Conservation (phyloP, 1,140 invertebrate species). For the Manduca sexta region DNA sequence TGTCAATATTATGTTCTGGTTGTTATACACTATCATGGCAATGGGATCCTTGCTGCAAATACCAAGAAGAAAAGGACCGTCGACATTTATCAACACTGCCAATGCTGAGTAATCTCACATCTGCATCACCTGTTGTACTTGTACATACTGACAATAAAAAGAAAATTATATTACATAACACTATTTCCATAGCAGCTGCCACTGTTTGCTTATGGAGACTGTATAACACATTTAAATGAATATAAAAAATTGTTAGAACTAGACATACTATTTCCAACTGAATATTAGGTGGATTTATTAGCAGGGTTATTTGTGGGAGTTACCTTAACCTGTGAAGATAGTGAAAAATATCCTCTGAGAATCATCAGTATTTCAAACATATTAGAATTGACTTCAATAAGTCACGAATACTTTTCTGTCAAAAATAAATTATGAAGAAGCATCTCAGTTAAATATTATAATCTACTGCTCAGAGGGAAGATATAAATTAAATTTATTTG, state of each 20-base stretch:
- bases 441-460: background rate
- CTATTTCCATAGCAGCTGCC: constrained; percentile 78
- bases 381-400: too few species aligned
- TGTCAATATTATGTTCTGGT: constrained; percentile 85
- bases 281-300: too few species aligned
- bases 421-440: background rate
- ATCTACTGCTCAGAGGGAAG: background rate
- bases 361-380: too few species aligned
- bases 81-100: constrained; percentile 74
- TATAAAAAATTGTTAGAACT: background rate
- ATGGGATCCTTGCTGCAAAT: constrained; percentile 93
- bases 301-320: too few species aligned
- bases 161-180: constrained; percentile 82
- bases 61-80: constrained; percentile 78
- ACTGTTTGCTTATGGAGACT: constrained; percentile 80
- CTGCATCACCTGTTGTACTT: constrained; percentile 80
- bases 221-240: constrained; percentile 76
- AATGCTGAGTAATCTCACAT: constrained; percentile 76
- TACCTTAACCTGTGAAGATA: too few species aligned
- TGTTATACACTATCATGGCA: constrained; percentile 93
- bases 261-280: too few species aligned
- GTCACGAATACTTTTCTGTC: too few species aligned
- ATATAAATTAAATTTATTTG: too few species aligned
- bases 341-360: too few species aligned
- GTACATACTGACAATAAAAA: constrained; percentile 80